Evolutionary conservation across 2,113 vertebrate genomes (phyloP).

Genomic region (Psettodes erumei): DNA sequence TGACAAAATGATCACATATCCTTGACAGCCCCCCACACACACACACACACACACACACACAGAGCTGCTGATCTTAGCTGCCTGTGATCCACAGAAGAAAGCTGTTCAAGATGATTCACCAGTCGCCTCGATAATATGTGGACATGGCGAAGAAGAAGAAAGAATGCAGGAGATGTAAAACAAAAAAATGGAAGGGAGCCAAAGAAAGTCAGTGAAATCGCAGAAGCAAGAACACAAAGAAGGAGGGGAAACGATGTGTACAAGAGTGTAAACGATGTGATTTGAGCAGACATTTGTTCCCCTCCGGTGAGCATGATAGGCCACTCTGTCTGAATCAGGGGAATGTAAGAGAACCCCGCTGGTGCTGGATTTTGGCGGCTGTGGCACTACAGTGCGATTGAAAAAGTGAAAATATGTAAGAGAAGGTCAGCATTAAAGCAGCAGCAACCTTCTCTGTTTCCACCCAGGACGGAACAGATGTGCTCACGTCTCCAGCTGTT

Average conservation of each 20-base stretch:
- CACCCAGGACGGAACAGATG: conserved; percentile 78
- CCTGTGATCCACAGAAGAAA: neutral
- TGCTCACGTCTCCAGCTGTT: conserved; percentile 75
- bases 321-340: conserved; percentile 57
- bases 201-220: conserved; percentile 36
- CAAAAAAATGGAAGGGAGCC: conserved; percentile 34
- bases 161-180: conserved; percentile 26
- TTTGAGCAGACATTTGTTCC: conserved; percentile 69
- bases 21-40: neutral
- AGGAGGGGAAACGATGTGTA: conserved; percentile 53
- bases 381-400: conserved; percentile 15
- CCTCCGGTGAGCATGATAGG: conserved; percentile 56
- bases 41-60: conserved; percentile 10
- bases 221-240: conserved; percentile 45
- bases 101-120: conserved; percentile 6
- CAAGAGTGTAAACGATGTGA: conserved; percentile 64
- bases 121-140: neutral
- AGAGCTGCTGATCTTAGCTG: conserved; percentile 6
- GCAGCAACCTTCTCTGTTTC: conserved; percentile 48
- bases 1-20: conserved; percentile 28
- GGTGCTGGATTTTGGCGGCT: conserved; percentile 52
- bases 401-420: conserved; percentile 55
- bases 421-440: conserved; percentile 66
- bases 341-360: conserved; percentile 37
- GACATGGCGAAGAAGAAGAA: neutral